Evolutionary conservation across 1,140 invertebrate species (phyloP).

Genomic region (Diploscapter pachys): DNA sequence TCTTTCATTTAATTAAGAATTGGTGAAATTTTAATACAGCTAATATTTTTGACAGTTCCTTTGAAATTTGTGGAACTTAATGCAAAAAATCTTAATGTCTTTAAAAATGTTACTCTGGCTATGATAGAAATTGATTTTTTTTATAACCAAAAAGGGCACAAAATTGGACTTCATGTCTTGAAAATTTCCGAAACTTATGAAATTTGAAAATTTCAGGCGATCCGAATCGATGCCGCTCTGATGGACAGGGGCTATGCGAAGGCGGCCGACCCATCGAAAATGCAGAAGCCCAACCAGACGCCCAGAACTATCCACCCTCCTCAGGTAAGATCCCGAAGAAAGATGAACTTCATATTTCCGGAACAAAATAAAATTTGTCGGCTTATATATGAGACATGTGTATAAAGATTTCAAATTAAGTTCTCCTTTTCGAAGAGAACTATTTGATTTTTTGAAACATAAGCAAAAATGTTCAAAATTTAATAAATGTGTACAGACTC

Average conservation of each 20-base stretch:
- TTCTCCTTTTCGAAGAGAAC: too few species aligned
- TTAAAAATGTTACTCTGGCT: neutral
- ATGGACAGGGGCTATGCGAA: slow-evolving; percentile 34
- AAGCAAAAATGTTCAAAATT: too few species aligned
- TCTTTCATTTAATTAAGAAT: too few species aligned
- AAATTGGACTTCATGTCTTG: neutral
- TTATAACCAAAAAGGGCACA: neutral
- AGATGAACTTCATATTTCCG: too few species aligned
- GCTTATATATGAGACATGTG: too few species aligned
- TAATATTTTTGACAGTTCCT: slow-evolving; percentile 1
- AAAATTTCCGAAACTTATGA: neutral
- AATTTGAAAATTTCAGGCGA: slow-evolving; percentile 11
- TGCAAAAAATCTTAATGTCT: neutral
- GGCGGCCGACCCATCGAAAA: slow-evolving; percentile 37
- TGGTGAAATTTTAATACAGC: neutral
- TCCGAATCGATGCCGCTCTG: slow-evolving; percentile 27
- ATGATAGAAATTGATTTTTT: neutral
- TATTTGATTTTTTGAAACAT: too few species aligned
- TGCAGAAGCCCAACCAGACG: neutral
- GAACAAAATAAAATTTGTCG: too few species aligned
- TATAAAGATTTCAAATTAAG: too few species aligned
- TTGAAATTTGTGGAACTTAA: neutral
- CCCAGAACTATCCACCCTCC: too few species aligned
- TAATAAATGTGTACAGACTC: too few species aligned
- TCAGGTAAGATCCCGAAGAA: too few species aligned